phyloP scores from a whole-genome alignment of 1,140 invertebrate genomes.

The Portunus trituberculatus region DNA sequence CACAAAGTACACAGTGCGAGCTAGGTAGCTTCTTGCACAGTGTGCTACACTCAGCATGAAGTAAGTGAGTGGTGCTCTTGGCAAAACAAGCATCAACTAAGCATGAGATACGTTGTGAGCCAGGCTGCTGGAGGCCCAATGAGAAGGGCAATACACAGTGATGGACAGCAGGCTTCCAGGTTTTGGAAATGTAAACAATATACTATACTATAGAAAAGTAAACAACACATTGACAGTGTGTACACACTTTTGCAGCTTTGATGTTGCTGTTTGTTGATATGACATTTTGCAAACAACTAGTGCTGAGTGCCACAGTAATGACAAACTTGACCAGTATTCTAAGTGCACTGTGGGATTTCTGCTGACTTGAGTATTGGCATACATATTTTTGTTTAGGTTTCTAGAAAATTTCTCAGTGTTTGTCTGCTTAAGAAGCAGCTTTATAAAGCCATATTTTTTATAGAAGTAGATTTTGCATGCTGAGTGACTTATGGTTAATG shows the following conservation, averaged over 20 bases:
- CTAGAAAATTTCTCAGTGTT: slow-evolving; percentile 40
- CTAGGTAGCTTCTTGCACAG: slow-evolving; percentile 65
- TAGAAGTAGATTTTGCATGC: slow-evolving; percentile 70
- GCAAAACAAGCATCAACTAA: slow-evolving; percentile 51
- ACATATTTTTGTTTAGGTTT: slow-evolving; percentile 55
- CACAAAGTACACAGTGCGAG: slow-evolving; percentile 45
- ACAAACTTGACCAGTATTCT: slow-evolving; percentile 7
- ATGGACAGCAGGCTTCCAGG: slow-evolving; percentile 27
- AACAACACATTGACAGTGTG: slow-evolving; percentile 44
- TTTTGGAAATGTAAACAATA: background rate
- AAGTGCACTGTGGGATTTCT: background rate
- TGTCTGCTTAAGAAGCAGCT: slow-evolving; percentile 55
- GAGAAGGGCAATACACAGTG: background rate
- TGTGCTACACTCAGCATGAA: slow-evolving; percentile 63
- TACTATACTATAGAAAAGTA: slow-evolving; percentile 38
- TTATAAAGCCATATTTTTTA: slow-evolving; percentile 50
- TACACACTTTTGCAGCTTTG: slow-evolving; percentile 54
- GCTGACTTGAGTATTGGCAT: slow-evolving; percentile 44
- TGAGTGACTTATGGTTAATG: slow-evolving; percentile 54
- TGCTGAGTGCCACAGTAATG: slow-evolving; percentile 40
- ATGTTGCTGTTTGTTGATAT: slow-evolving; percentile 32
- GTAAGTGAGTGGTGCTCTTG: slow-evolving; percentile 57
- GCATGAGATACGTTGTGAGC: slow-evolving; percentile 37
- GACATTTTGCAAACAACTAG: slow-evolving; percentile 3
- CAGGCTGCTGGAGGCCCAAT: background rate